These are phyloP conservation scores for Lepidurus arcticus DNA, from an alignment of 1,140 invertebrate species.

Conservation along the genomic window DNA sequence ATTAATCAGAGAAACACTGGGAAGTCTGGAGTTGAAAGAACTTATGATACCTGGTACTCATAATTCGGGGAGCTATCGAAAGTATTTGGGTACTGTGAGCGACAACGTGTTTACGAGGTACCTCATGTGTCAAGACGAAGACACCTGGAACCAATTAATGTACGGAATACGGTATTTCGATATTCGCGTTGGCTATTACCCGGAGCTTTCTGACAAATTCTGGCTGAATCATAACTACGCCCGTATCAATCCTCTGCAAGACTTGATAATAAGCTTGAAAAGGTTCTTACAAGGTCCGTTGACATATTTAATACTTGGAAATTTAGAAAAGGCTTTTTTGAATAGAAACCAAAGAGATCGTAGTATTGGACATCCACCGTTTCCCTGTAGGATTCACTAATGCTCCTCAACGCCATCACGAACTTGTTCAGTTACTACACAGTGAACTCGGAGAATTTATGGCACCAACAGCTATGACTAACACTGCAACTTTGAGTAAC, in stretches of 20 bases:
- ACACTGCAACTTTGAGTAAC: conserved; percentile 52
- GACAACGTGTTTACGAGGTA: conserved; percentile 49
- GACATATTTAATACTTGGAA: not conserved
- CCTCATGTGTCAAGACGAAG: conserved; percentile 61
- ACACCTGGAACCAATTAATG: conserved; percentile 69
- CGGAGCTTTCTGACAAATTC: conserved; percentile 51
- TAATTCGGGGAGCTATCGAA: conserved; percentile 58
- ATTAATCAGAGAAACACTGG: conserved; percentile 47
- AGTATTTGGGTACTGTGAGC: conserved; percentile 42
- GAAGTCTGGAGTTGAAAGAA: conserved; percentile 50
- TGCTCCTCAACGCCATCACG: conserved; percentile 45
- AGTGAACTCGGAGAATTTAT: conserved; percentile 55
- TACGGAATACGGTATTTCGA: conserved; percentile 76
- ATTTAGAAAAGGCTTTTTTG: not conserved
- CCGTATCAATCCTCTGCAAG: conserved; percentile 56
- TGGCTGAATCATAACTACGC: conserved; percentile 63
- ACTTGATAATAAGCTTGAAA: conserved; percentile 56
- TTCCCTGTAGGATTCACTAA: conserved; percentile 59
- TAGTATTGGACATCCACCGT: conserved; percentile 63
- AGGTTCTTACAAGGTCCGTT: conserved; percentile 49
- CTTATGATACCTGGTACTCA: conserved; percentile 63
- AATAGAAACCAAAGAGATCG: conserved; percentile 49
- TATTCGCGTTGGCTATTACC: conserved; percentile 59
- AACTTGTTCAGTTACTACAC: conserved; percentile 55
- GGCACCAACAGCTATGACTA: conserved; percentile 42